Evolutionary conservation across 2,888 invertebrate species (phyloP), one percentile per base, ranked within the genome.

Genomic region (Drosophila pegasa): DNA sequence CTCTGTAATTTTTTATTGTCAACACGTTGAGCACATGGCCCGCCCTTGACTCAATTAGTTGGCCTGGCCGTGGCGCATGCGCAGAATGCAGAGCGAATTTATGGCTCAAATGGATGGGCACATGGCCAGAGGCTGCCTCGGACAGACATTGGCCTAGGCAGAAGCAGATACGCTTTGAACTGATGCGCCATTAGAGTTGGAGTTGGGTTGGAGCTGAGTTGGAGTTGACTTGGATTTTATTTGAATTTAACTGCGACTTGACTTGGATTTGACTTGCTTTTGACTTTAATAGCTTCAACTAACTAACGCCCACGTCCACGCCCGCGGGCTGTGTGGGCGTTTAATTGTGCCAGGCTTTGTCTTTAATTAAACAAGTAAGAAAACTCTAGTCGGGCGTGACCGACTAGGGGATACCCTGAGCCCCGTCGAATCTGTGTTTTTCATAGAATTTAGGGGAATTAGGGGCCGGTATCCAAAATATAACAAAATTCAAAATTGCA

Each of bases 21-120:
- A 75, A 78, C 65, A 57, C 62, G 63, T 60, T 63, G 78, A 45
- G 65, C 75, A n/a, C 60, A 59, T 38, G 48, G 65, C 56, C 61
- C 85, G 87, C 80, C 84, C 84, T 85, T 85, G 84, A 85, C 84
- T 85, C 78, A 86, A 83, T 88, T 85, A 66, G 62, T 66, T 84
- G 71, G 81, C 73, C 82, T 72, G 77, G 77, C 80, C 80, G 78
- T 76, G 82, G 80, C 67, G 72, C 83, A 84, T 82, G 83, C 75
- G 68, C 83, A 71, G 83, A 87, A 84, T 84, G 67, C 71, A 61
- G 60, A 78, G 66, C 22, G 37, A 38, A 52, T 51, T 64, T 56
- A 38, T 20, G 67, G 56, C 73, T 67, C 31, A 51, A 66, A 52
- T 60, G 52, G 47, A 29, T 57, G 52, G 43, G 33, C 27, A 57